phyloP scores from a whole-genome alignment of 2,797 vertebrate genomes.

The Falco berigora region DNA sequence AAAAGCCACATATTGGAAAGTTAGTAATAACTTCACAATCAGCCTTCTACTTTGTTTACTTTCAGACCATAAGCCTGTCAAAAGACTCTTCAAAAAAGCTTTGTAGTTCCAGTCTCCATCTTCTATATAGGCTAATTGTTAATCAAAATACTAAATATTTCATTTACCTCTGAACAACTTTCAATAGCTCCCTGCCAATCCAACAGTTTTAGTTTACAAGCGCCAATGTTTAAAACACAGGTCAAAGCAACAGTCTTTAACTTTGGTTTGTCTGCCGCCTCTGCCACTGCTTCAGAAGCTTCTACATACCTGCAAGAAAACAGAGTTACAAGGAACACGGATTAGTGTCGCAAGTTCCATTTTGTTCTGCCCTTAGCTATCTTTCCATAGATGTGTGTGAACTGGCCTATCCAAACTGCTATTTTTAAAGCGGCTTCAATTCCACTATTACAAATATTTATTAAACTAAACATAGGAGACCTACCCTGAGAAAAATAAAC shows the following conservation, averaged over 20 bases:
- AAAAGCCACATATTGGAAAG: background rate
- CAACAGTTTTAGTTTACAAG: slow-evolving; percentile 89
- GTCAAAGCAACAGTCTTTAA: slow-evolving; percentile 83
- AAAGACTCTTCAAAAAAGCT: background rate
- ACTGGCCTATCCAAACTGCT: background rate
- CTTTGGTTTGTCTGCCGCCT: slow-evolving; percentile 72
- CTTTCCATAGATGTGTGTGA: background rate
- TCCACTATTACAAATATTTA: background rate
- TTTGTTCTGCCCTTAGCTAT: background rate
- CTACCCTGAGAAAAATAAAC: background rate
- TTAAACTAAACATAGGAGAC: background rate
- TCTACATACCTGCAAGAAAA: slow-evolving; percentile 84
- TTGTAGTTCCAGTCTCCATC: background rate
- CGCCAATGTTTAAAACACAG: slow-evolving; percentile 89
- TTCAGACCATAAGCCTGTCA: background rate
- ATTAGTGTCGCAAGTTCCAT: background rate
- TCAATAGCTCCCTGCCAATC: slow-evolving; percentile 91
- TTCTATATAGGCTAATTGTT: background rate
- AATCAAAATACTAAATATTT: background rate
- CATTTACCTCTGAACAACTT: slow-evolving; percentile 86
- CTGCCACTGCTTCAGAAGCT: slow-evolving; percentile 75
- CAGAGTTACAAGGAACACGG: background rate
- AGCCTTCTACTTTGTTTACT: background rate
- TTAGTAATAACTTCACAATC: background rate
- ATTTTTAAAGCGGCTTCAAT: background rate